Percentiles rank a stretch among this genome's conserved stretches.
These are phyloP conservation scores for Carapus acus DNA, from an alignment of 2,797 vertebrate genomes.

Conservation along the genomic window DNA sequence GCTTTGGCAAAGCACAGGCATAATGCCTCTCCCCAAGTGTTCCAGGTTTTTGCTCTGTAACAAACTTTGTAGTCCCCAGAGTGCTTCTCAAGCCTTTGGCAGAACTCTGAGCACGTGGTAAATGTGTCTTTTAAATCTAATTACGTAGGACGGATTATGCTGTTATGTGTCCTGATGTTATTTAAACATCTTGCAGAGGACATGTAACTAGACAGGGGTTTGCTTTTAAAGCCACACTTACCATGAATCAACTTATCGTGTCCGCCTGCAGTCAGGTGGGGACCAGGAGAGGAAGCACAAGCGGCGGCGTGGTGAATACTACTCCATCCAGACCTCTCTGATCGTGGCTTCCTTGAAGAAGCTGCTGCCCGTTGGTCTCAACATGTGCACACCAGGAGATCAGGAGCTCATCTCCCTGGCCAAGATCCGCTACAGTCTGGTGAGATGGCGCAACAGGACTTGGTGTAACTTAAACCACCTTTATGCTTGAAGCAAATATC, in stretches of 20 bases:
- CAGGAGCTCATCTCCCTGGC: slow-evolving; percentile 95
- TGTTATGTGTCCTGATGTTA: no score
- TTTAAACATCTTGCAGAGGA: neutral
- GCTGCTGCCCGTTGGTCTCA: slow-evolving; percentile 95
- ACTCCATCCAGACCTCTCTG: slow-evolving; percentile 94
- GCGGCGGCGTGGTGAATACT: slow-evolving; percentile 88
- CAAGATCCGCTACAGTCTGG: slow-evolving; percentile 87
- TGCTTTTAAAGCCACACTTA: neutral
- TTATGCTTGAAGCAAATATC: no score
- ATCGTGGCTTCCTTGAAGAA: slow-evolving; percentile 96
- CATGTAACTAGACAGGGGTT: neutral
- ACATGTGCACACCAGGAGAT: slow-evolving; percentile 98
- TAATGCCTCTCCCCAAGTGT: neutral
- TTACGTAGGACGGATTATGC: slow-evolving; percentile 4
- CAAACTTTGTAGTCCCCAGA: neutral
- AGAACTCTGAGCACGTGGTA: slow-evolving; percentile 4
- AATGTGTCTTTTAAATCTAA: slow-evolving; percentile 12
- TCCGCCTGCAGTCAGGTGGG: slow-evolving; percentile 81
- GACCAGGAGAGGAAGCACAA: slow-evolving; percentile 95
- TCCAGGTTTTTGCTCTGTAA: neutral
- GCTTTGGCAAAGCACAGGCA: slow-evolving; percentile 28
- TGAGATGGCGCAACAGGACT: slow-evolving; percentile 59
- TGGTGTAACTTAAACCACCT: no score
- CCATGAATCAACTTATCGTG: neutral
- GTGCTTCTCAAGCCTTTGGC: slow-evolving; percentile 22